Evolutionary conservation across 2,888 invertebrate genomes (phyloP).

Genomic region (Flabesymbios commensalis): DNA sequence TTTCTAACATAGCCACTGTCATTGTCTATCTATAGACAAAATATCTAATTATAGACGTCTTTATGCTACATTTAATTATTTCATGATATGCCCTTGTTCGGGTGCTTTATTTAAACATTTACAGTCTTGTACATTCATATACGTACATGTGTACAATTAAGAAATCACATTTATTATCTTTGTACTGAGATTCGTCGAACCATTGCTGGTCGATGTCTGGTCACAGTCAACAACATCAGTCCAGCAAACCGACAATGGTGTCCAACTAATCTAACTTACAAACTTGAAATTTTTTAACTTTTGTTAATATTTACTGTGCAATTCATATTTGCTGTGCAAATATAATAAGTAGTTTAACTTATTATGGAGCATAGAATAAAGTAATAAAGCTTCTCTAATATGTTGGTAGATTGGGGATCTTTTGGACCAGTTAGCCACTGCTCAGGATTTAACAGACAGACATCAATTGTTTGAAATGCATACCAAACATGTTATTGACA

Average conservation of each 20-base stretch:
- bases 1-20: background rate
- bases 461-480: constrained; percentile 41
- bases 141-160: background rate
- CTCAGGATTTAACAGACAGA: constrained; percentile 32
- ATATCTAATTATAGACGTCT: background rate
- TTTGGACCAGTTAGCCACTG: constrained; percentile 38
- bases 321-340: background rate
- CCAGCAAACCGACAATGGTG: no score
- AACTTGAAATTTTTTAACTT: background rate
- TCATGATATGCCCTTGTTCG: background rate
- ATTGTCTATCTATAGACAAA: background rate
- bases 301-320: background rate
- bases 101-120: background rate
- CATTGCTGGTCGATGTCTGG: no score
- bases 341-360: background rate
- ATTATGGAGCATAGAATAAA: background rate
- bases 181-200: no score
- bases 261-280: no score
- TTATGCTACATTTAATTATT: background rate
- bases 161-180: no score
- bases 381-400: background rate
- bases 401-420: constrained; percentile 19
- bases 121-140: background rate
- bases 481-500: constrained; percentile 43
- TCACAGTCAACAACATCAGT: no score